Evolutionary conservation across 2,888 invertebrate genomes (phyloP), one percentile per base, ranked within the genome.

Genomic region (Drosophila aldrichi): DNA sequence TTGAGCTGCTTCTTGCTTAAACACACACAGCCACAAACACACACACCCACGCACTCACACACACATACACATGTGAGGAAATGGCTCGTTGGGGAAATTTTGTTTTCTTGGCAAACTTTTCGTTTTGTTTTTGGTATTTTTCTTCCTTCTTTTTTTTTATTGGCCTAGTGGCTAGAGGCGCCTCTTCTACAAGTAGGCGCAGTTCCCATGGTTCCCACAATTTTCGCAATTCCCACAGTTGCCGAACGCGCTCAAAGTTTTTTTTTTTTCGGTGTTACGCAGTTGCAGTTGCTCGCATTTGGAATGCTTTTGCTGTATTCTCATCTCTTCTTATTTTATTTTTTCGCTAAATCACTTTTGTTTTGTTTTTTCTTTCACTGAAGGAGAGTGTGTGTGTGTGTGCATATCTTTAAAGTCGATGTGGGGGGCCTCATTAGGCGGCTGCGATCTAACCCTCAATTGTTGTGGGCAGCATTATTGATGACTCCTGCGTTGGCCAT

Each of bases 11-110:
- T 49, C 51, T 66, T 59, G 14, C 40, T 55, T 7, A 52, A 38
- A 14, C 49, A 49, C 54, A 63, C 46, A 61, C 54, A 57, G 56
- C 41, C 68, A 41, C 61, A 58, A 18, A 25, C 46, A 14, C 54
- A 36, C 60, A 36, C 20, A 41, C 58, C 48, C 54, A 58, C 52
- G 46, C 65, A 41, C 60, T 54, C 29, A 25, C 46, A 14, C 54
- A 40, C 60, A 32, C 20, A 41, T 54, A 52, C 57, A 58, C 52
- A 51, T 63, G 20, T 25, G 52, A 59, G 71, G 52, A 73, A 90
- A 87, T 84, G 75, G 79, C 80, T 87, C 87, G 84, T 89, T 87
- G 89, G 90, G 89, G 87, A 87, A 87, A 87, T 90, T 90, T 55
- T 68, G 69, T 66, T 87, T 49, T 77, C 70, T 61, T 73, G 77